These are phyloP conservation scores for Varanus komodoensis DNA, from an alignment of 2,113 vertebrate genomes.

Conservation along the genomic window DNA sequence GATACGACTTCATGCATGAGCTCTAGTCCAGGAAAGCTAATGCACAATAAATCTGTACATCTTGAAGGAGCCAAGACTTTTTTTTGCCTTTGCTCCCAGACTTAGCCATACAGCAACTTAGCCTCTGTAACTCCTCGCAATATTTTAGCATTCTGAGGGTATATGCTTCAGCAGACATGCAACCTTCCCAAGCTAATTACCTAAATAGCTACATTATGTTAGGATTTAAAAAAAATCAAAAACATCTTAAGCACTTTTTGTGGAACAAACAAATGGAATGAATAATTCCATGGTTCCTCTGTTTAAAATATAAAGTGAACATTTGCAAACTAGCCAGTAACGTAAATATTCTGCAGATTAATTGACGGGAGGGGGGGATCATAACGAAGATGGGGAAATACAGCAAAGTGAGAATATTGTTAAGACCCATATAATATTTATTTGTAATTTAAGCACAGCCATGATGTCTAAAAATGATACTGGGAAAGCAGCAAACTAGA, in stretches of 20 bases:
- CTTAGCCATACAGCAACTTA: not conserved
- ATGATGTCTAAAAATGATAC: not conserved
- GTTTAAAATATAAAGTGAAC: not conserved
- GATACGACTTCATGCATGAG: not conserved
- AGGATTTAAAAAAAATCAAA: no score
- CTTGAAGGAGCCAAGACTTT: not conserved
- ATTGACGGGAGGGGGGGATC: not conserved
- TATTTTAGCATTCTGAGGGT: constrained; percentile 36
- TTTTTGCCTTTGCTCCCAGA: not conserved
- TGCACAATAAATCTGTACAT: not conserved
- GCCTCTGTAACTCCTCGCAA: not conserved
- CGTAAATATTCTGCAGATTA: not conserved
- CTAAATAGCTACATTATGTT: not conserved
- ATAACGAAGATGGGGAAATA: not conserved
- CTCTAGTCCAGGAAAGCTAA: not conserved
- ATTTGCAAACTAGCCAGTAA: not conserved
- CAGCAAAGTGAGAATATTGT: not conserved
- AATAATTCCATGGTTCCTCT: not conserved
- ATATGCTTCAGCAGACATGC: not conserved
- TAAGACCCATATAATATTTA: not conserved
- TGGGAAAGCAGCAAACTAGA: not conserved
- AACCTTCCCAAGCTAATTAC: not conserved
- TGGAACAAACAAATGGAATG: not conserved
- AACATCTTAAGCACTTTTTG: not conserved
- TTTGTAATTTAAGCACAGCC: not conserved